A percentile compares a stretch with the other conserved stretches of the same genome.
phyloP scores from a whole-genome alignment of 2,888 invertebrate genomes.

The Drosophila melanosoma region DNA sequence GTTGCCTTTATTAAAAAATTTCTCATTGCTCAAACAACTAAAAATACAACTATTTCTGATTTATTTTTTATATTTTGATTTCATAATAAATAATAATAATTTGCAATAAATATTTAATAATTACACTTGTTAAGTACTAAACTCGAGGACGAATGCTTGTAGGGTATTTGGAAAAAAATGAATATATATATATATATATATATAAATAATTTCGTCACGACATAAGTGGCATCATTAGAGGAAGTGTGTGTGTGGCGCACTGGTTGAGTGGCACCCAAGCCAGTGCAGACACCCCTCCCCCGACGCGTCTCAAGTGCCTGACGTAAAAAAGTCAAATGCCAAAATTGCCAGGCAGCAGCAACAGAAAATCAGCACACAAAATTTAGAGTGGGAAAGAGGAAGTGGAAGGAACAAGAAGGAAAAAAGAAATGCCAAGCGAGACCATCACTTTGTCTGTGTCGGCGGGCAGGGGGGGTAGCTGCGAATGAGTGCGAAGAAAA shows the following conservation, averaged over 20 bases:
- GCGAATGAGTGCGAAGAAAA: conserved; percentile 78
- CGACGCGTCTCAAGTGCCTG: conserved; percentile 73
- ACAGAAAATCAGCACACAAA: conserved; percentile 7
- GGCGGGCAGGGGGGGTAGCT: background rate
- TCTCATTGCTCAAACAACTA: too few species aligned
- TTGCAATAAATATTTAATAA: background rate
- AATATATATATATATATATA: conserved; percentile 59
- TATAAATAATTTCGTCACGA: conserved; percentile 80
- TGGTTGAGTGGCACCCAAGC: conserved; percentile 55
- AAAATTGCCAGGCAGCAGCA: conserved; percentile 68
- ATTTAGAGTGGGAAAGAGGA: conserved; percentile 11
- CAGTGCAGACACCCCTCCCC: conserved; percentile 12
- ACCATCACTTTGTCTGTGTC: conserved; percentile 3
- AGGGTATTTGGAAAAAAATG: conserved; percentile 55
- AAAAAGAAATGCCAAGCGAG: conserved; percentile 53
- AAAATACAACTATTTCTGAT: background rate
- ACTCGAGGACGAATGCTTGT: background rate
- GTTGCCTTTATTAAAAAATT: too few species aligned
- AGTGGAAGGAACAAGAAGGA: conserved; percentile 12
- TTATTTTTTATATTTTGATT: background rate
- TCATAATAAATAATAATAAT: background rate
- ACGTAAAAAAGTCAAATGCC: conserved; percentile 77
- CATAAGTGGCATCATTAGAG: conserved; percentile 81
- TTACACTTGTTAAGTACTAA: background rate
- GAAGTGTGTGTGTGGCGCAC: conserved; percentile 70